Conservation (phyloP, 1,140 invertebrate genomes). For the Condylostylus longicornis region DNA sequence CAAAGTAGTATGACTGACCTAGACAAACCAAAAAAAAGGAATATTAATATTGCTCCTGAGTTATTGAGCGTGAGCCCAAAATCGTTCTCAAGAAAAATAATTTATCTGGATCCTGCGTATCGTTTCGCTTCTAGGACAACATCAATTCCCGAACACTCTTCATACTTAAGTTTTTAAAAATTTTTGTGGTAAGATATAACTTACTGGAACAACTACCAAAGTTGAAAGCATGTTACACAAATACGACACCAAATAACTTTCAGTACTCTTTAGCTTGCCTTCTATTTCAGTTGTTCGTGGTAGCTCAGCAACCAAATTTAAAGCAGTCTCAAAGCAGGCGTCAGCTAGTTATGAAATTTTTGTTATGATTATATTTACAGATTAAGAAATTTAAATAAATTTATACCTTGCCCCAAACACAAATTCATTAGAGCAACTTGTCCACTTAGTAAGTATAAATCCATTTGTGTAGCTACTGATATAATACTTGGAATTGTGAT, state of each 20-base stretch:
- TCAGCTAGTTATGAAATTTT: constrained; percentile 51
- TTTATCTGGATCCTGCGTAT: too few relatives aligned
- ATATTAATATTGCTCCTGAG: constrained; percentile 4
- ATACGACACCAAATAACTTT: constrained; percentile 56
- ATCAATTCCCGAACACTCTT: too few relatives aligned
- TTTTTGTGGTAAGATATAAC: constrained; percentile 27
- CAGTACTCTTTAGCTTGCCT: constrained; percentile 52
- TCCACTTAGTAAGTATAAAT: constrained; percentile 74
- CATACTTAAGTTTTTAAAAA: constrained; percentile 1
- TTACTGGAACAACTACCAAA: constrained; percentile 70
- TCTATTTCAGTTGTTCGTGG: constrained; percentile 60
- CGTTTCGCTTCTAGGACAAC: background rate
- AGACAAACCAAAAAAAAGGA: constrained; percentile 7
- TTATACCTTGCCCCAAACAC: constrained; percentile 70
- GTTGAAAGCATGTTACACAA: constrained; percentile 68
- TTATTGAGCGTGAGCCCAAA: too few relatives aligned
- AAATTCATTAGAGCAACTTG: constrained; percentile 81
- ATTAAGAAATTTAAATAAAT: constrained; percentile 2
- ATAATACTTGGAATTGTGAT: constrained; percentile 89
- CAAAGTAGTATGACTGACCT: too few relatives aligned
- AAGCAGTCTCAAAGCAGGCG: constrained; percentile 79
- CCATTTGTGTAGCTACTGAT: constrained; percentile 55
- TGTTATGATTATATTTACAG: background rate
- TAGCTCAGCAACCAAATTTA: constrained; percentile 64
- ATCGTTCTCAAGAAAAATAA: too few relatives aligned